Conservation (phyloP, 2,113 vertebrate genomes). For the Choloepus hoffmanni region DNA sequence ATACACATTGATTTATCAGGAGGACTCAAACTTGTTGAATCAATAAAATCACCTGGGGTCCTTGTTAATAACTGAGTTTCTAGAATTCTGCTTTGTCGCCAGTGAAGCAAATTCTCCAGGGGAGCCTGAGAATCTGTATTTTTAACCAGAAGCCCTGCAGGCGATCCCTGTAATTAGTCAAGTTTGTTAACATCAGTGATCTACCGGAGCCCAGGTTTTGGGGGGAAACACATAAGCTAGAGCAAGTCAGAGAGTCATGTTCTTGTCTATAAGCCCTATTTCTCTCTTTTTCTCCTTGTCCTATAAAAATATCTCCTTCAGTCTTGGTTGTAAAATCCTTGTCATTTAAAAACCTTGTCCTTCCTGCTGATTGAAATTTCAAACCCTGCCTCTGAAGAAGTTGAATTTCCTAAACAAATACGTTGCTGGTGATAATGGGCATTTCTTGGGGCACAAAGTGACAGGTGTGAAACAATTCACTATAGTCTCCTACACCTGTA, state of each 20-base stretch:
- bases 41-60: background rate
- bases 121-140: background rate
- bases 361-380: background rate
- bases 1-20: background rate
- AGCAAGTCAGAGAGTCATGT: background rate
- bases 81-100: background rate
- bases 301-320: background rate
- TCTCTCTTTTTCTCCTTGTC: background rate
- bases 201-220: too few species aligned
- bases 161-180: background rate
- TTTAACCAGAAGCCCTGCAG: background rate
- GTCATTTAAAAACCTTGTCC: background rate
- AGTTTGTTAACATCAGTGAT: background rate
- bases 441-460: background rate
- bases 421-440: background rate
- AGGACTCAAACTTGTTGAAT: background rate
- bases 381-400: background rate
- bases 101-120: background rate
- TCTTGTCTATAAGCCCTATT: background rate
- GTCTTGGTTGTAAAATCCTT: background rate
- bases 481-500: background rate
- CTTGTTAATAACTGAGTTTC: constrained; percentile 39
- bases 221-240: background rate
- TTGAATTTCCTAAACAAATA: constrained; percentile 34
- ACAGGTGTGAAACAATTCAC: background rate